Evolutionary conservation across 2,888 invertebrate genomes (phyloP).

Genomic region (Blomia tropicalis): DNA sequence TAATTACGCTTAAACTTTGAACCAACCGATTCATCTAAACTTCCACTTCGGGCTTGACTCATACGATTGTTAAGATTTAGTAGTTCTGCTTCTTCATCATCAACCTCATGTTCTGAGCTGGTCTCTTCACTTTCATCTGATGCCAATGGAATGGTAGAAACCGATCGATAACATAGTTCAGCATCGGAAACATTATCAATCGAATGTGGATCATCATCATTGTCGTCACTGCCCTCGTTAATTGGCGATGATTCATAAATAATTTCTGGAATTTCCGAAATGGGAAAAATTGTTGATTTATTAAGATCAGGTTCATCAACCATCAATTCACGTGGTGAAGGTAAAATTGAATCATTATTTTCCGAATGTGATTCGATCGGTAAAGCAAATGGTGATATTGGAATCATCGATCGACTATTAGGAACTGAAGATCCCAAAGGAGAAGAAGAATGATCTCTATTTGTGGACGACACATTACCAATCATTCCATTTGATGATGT

Average conservation of each 20-base stretch:
- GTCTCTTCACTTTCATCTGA: background rate
- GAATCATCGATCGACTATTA: background rate
- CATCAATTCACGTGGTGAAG: background rate
- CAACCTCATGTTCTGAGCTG: background rate
- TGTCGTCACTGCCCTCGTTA: background rate
- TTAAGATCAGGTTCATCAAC: background rate
- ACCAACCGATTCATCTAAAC: background rate
- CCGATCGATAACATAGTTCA: background rate
- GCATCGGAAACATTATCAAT: constrained; percentile 7
- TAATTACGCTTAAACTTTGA: background rate
- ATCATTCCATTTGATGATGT: background rate
- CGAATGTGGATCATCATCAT: background rate
- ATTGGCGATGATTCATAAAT: background rate
- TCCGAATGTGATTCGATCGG: too few relatives aligned
- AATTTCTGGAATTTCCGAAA: background rate
- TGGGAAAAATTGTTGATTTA: background rate
- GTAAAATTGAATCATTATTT: background rate
- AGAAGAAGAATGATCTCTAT: too few relatives aligned
- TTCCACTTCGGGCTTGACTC: background rate
- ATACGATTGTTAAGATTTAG: background rate
- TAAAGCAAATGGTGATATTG: background rate
- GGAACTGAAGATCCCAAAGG: background rate
- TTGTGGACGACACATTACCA: background rate
- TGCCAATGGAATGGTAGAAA: constrained; percentile 8
- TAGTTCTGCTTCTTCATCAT: background rate